Evolutionary conservation across 2,113 vertebrate genomes (phyloP).

Genomic region (Neolamprologus brichardi): DNA sequence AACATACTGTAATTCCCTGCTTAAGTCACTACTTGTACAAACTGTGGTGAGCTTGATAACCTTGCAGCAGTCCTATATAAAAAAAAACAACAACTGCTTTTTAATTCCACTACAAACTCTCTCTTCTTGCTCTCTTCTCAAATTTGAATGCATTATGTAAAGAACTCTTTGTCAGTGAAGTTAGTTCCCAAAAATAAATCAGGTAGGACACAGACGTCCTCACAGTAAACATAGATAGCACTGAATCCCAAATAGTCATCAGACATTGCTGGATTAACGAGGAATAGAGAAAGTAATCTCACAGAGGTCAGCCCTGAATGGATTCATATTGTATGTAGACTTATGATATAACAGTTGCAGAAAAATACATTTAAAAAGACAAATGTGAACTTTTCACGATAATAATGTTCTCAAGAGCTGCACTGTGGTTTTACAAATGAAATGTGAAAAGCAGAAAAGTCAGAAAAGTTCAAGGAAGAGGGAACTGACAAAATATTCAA

Average conservation of each 20-base stretch:
- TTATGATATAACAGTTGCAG: neutral
- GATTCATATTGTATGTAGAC: neutral
- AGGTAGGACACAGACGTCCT: neutral
- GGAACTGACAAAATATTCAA: neutral
- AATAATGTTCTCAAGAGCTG: neutral
- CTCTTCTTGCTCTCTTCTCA: neutral
- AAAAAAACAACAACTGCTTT: neutral
- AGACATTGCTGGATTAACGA: neutral
- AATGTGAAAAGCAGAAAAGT: constrained; percentile 11
- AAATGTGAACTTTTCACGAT: neutral
- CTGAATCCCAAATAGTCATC: constrained; percentile 4
- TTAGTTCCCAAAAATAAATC: neutral
- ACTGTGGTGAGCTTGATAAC: neutral
- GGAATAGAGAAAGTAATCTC: neutral
- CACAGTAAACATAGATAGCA: neutral
- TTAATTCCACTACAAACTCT: neutral
- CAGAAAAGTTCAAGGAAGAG: constrained; percentile 13
- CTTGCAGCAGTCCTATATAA: neutral
- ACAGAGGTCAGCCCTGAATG: neutral
- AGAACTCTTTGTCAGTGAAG: neutral
- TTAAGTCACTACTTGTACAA: neutral
- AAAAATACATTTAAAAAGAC: neutral
- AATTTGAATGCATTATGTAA: constrained; percentile 21
- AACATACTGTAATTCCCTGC: neutral
- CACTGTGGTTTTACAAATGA: neutral